Base-by-base conservation (phyloP, 2,888 invertebrate genomes). In the Spodoptera picta region DNA sequence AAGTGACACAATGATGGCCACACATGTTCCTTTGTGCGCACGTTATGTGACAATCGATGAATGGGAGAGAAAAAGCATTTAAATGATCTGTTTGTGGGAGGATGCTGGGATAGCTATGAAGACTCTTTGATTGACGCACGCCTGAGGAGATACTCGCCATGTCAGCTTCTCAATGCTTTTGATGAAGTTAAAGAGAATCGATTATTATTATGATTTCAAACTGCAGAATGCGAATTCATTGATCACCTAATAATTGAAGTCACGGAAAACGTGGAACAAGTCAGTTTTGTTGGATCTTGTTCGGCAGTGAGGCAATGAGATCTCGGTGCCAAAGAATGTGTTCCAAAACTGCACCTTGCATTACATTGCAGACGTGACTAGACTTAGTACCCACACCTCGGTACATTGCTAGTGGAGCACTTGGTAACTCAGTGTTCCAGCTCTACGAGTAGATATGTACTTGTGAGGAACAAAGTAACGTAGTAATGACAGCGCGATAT, bases 1-100 rank as follows among this genome's bases (percentile, higher is more conserved):
- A 62, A 57, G 53, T 56, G 51, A 45, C 41, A 70, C 65, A 79
- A 79, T 76, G 73, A 73, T 70, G 74, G 67, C 52, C 72, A 61
- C 66, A 79, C 56, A 61, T 65, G 54, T 53, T 64, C 56, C 45
- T 66, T 70, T 77, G 66, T 77, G 68, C 47, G 68, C 60, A 50
- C 55, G 62, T 64, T 65, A 73, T 75, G 55, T 52, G 52, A 47
- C 42, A 23, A 65, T 59, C 55, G 43, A 46, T 75, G 75, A 79
- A 79, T 80, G 53, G 72, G 1, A n/a, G 42, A 55, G 42, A 80
- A 70, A 74, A 77, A 70, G 46, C 45, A 11, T 11, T 36, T 62
- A 53, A 70, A 58, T 67, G 31, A 60, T 70, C 41, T 14, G 24
- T 70, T 31, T 14, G 24, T 59, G 54, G 59, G 51, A 49, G 11